Evolutionary conservation across 2,113 vertebrate species (phyloP).

Genomic region (Rostratula benghalensis): DNA sequence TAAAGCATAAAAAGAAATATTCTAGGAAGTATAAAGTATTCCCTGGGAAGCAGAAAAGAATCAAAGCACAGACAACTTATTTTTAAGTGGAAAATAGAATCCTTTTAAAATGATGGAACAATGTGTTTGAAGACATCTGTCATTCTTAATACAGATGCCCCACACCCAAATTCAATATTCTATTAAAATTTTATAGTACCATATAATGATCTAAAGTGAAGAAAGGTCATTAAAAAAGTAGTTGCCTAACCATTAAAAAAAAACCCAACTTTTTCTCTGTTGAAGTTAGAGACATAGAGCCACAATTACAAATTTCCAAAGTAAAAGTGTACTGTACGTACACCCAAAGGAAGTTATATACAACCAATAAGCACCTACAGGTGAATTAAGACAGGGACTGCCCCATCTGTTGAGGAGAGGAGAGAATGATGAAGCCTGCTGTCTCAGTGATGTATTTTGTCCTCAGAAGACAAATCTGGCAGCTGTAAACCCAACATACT

Average conservation of each 20-base stretch:
- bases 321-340: accelerated
- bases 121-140: neutral
- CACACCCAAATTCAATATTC: neutral
- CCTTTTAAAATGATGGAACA: neutral
- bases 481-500: neutral
- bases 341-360: neutral
- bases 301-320: neutral
- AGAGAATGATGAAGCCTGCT: neutral
- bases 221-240: neutral
- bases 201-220: neutral
- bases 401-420: neutral
- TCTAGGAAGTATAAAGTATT: neutral
- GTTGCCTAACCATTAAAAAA: neutral
- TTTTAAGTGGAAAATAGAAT: neutral
- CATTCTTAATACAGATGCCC: neutral
- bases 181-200: neutral
- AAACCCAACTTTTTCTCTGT: neutral
- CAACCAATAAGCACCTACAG: neutral
- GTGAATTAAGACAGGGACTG: neutral
- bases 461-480: neutral
- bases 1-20: neutral
- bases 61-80: neutral
- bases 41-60: neutral
- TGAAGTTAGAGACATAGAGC: neutral
- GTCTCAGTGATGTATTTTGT: neutral